Conservation (phyloP, 2,888 invertebrate species). For the Deilephila elpenor region DNA sequence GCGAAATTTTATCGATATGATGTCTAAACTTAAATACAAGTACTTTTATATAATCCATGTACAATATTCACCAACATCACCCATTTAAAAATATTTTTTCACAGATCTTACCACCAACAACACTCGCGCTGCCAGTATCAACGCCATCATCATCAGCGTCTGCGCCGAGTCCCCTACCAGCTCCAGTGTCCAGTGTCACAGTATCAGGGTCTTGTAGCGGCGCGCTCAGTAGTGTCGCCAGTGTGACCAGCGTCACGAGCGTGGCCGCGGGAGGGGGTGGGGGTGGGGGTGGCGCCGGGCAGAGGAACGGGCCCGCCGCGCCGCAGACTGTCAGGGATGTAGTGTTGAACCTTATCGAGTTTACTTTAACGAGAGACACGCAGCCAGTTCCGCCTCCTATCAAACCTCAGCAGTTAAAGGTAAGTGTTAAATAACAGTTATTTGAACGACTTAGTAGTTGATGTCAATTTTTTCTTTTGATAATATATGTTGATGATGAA, state of each 20-base stretch:
- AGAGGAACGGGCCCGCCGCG: slow-evolving; percentile 61
- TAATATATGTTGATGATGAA: too few relatives aligned
- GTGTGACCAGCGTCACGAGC: slow-evolving; percentile 69
- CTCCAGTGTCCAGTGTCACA: slow-evolving; percentile 58
- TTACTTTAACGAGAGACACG: slow-evolving; percentile 89
- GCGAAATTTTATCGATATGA: too few relatives aligned
- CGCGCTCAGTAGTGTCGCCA: slow-evolving; percentile 29
- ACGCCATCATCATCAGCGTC: slow-evolving; percentile 60
- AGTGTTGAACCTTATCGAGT: slow-evolving; percentile 93
- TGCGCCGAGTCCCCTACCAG: slow-evolving; percentile 65
- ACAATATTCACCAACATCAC: background rate
- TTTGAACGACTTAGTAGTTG: too few relatives aligned
- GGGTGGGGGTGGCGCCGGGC: slow-evolving; percentile 46
- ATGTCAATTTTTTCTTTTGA: too few relatives aligned
- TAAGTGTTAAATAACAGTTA: slow-evolving; percentile 32
- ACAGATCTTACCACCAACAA: slow-evolving; percentile 58
- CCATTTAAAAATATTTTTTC: background rate
- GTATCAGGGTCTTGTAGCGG: slow-evolving; percentile 35
- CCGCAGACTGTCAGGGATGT: slow-evolving; percentile 92
- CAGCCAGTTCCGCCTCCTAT: slow-evolving; percentile 69
- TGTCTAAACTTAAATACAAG: too few relatives aligned
- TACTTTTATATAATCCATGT: too few relatives aligned
- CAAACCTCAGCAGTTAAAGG: slow-evolving; percentile 64
- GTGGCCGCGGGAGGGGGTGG: slow-evolving; percentile 63
- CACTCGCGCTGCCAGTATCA: slow-evolving; percentile 44